A percentile compares a stretch with the other conserved stretches of the same genome.
Evolutionary conservation across 2,797 vertebrate genomes (phyloP).

Genomic region (Chelmon rostratus): DNA sequence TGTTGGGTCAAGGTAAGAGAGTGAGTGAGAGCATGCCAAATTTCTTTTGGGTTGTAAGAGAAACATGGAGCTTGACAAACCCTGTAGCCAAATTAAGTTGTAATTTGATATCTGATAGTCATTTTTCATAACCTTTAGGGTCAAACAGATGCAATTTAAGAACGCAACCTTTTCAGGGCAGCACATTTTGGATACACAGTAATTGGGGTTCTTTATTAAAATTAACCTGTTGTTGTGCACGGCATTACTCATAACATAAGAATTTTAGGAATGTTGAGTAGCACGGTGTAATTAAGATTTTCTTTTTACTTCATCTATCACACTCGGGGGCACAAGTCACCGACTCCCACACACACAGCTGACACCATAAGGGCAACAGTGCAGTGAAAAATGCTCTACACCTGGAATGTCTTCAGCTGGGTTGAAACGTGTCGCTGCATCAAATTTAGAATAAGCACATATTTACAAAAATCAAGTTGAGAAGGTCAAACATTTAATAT

Average conservation of each 20-base stretch:
- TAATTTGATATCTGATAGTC: background rate
- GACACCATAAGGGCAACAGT: slow-evolving; percentile 37
- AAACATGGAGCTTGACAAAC: background rate
- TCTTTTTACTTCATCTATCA: slow-evolving; percentile 38
- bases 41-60: background rate
- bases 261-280: slow-evolving; percentile 40
- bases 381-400: slow-evolving; percentile 15
- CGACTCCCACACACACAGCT: slow-evolving; percentile 42
- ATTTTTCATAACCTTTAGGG: background rate
- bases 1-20: background rate
- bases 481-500: too few relatives aligned
- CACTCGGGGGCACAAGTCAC: slow-evolving; percentile 32
- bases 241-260: slow-evolving; percentile 16
- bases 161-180: background rate
- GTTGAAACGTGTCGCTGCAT: too few relatives aligned
- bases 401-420: background rate
- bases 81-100: background rate
- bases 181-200: background rate
- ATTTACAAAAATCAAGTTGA: too few relatives aligned
- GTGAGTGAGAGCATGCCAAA: background rate
- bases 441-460: too few relatives aligned
- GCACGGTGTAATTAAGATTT: slow-evolving; percentile 52
- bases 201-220: background rate
- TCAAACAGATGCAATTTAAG: background rate
- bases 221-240: background rate